Evolutionary conservation across 2,113 vertebrate species (phyloP), one percentile per base, ranked within the genome.

Genomic region (Hoplias malabaricus): DNA sequence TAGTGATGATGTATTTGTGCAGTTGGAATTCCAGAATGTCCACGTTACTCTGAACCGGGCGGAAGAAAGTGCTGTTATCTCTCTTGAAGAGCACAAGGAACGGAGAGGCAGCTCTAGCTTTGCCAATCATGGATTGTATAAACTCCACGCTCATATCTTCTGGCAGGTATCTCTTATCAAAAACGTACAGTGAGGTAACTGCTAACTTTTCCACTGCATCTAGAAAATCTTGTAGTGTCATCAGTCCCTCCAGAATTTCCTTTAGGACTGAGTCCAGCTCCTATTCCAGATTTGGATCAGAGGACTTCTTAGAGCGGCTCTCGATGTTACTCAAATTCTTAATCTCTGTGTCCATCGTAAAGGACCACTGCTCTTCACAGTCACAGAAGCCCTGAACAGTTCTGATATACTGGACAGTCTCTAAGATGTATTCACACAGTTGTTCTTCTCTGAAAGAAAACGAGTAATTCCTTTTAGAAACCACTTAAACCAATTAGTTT

Each of bases 181-280:
- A 92, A 63, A 92, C 85, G 3, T 85, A 86, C 40, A 83, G 71
- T 0, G 91, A 92, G 14, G 90, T 92, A 77, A 85, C 88, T 0
- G 89, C 84, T 77, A 93, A 88, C 54, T 81, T 91, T 85, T 92
- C 92, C 81, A 93, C 71, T 19, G 88, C 88, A 38, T 89, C 87
- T 86, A 92, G 81, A 70, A 92, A 90, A 59, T 4, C 7, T 11
- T 83, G 9, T 0, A 92, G 87, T 66, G 83, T 33, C 85, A 84
- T 67, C 79, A 93, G 73, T 0, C 89, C 89, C 5, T 27, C 21
- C 69, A 88, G 59, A 40, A 86, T 87, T 43, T 79, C 73, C 42
- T 85, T 75, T 29, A 93, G 33, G 36, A 89, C 80, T 0, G 42
- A 27, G 0, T 0, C 54, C 34, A 92, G 88, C 82, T 91, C 73